Conservation (phyloP, 1,140 invertebrate genomes). For the Cylas formicarius region DNA sequence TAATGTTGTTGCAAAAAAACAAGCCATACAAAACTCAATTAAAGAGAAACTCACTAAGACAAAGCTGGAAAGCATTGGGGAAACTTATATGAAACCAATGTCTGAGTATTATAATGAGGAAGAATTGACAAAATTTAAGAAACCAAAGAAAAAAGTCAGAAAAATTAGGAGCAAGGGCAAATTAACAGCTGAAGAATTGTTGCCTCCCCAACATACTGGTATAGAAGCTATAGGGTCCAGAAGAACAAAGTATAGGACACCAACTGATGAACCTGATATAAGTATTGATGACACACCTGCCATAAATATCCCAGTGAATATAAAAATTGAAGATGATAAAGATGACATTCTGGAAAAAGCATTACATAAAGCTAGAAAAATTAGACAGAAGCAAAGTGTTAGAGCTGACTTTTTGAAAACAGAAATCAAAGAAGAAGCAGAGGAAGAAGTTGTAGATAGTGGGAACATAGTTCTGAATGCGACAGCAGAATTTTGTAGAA, state of each 20-base stretch:
- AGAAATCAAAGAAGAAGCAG: slow-evolving; percentile 44
- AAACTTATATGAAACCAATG: slow-evolving; percentile 64
- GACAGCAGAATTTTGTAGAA: slow-evolving; percentile 95
- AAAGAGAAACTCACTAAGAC: slow-evolving; percentile 59
- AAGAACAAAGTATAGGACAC: slow-evolving; percentile 28
- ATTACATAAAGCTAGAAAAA: slow-evolving; percentile 63
- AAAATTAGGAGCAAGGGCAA: slow-evolving; percentile 49
- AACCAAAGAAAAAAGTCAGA: slow-evolving; percentile 82
- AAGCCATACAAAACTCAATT: slow-evolving; percentile 46
- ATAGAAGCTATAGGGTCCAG: slow-evolving; percentile 50
- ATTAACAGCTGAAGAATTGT: slow-evolving; percentile 54
- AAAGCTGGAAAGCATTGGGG: slow-evolving; percentile 62
- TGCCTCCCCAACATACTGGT: slow-evolving; percentile 41
- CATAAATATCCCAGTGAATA: slow-evolving; percentile 42
- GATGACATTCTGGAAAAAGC: slow-evolving; percentile 66
- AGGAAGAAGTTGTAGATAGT: slow-evolving; percentile 37
- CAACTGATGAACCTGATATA: slow-evolving; percentile 29
- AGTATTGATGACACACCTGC: slow-evolving; percentile 50
- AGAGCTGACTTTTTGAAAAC: slow-evolving; percentile 42
- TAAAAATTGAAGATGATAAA: slow-evolving; percentile 64
- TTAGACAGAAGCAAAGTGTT: slow-evolving; percentile 54
- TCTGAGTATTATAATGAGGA: slow-evolving; percentile 83
- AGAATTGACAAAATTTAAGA: slow-evolving; percentile 83
- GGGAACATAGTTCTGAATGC: slow-evolving; percentile 80
- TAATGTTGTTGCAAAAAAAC: slow-evolving; percentile 43